phyloP scores from a whole-genome alignment of 2,113 vertebrate species.

The Grallaria varia region DNA sequence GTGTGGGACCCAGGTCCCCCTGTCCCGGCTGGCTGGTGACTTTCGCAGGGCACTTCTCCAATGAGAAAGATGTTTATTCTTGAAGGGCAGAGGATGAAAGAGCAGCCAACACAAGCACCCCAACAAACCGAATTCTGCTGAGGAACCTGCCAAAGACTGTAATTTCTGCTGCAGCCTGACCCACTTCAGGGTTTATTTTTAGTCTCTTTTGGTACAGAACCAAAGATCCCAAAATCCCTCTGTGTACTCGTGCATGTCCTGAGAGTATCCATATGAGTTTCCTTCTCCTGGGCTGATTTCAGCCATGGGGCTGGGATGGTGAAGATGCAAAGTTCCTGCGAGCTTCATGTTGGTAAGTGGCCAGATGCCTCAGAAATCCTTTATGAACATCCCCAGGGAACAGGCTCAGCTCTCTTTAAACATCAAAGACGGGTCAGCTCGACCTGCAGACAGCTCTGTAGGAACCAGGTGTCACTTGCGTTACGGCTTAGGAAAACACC shows the following conservation, averaged over 20 bases:
- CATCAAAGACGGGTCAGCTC: neutral
- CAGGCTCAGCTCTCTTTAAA: neutral
- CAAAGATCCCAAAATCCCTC: neutral
- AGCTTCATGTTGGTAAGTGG: neutral
- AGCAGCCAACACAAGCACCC: neutral
- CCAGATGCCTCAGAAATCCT: neutral
- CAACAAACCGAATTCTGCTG: neutral
- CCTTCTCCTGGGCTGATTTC: neutral
- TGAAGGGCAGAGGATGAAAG: neutral
- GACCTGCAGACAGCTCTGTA: neutral
- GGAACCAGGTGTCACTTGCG: neutral
- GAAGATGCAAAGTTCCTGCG: neutral
- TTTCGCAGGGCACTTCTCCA: neutral
- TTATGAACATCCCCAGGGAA: neutral
- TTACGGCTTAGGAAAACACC: neutral
- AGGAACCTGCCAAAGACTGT: neutral
- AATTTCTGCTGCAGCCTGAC: neutral
- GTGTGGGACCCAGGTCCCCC: too few species aligned
- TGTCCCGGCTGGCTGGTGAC: rapidly evolving
- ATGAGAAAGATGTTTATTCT: neutral
- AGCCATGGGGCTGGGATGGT: neutral
- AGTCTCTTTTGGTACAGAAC: neutral
- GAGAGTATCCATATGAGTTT: rapidly evolving
- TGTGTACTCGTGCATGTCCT: rapidly evolving
- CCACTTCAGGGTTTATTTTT: neutral